Base-by-base conservation (phyloP, 2,113 vertebrate species). In the Heterochromis multidens region DNA sequence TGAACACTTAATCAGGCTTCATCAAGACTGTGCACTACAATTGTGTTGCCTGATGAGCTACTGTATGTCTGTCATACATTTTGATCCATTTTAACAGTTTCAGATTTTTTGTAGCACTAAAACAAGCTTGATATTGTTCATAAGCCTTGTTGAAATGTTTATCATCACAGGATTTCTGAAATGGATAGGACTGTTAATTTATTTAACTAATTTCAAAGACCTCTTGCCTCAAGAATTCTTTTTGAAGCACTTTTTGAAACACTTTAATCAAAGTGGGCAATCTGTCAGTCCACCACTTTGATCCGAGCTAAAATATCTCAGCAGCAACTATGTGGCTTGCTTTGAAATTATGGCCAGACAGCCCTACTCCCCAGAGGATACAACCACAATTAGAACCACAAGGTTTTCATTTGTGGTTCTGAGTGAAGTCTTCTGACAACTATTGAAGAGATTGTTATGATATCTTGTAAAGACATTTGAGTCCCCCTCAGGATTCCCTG, bases 1-100 rank as follows among this genome's bases (percentile, higher is more conserved):
- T 59, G 40, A 87, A 83, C 25, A 37, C 86, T 89, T 74, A 85
- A 83, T 91, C 83, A 54, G 59, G 83, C 76, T 86, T 62, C 81
- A 67, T 62, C 23, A 54, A 70, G 33, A 27, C 56, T 17, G 2
- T 31, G 17, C 17, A 11, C 21, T 40, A 23, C 49, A 59, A 35
- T 7, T 21, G 27, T 49, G 43, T 52, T 4, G 6, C 10, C 43
- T 72, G 37, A 56, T 79, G 43, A 46, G 72, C 58, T 35, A 1
- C 79, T n/a, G n/a, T 52, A 16, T 57, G 3, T 16, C 7, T 7
- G 21, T 65, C 10, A 61, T 35, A 21, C 35, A 77, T 81, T 85
- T 62, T 23, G 27, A 56, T 37, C 61, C 6, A 2, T 65, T 65
- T 31, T 9, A 52, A 72, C 25, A 3, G 17, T 52, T 52, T 52